These are phyloP conservation scores for Spodoptera litura DNA, from an alignment of 1,140 invertebrate species.

Conservation along the genomic window DNA sequence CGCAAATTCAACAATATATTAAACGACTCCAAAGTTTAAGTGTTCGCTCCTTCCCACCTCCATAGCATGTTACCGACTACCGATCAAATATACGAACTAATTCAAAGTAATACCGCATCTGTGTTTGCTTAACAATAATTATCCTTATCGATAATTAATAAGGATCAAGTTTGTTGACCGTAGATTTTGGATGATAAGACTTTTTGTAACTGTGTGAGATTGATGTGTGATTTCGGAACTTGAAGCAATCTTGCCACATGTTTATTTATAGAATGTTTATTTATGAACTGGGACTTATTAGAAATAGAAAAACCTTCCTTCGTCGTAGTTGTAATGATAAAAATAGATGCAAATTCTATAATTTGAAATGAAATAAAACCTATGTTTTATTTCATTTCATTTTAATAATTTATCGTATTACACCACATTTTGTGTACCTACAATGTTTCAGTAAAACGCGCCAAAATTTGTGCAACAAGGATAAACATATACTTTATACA, in stretches of 20 bases:
- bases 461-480: too few species aligned
- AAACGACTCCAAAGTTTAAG: slow-evolving; percentile 46
- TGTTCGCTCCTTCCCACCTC: slow-evolving; percentile 50
- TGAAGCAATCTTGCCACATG: slow-evolving; percentile 16
- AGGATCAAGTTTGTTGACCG: slow-evolving; percentile 2
- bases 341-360: too few species aligned
- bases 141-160: slow-evolving; percentile 1
- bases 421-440: too few species aligned
- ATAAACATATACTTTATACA: too few species aligned
- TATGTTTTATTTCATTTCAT: background rate
- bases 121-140: slow-evolving; percentile 36
- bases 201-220: background rate
- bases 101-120: slow-evolving; percentile 59
- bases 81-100: slow-evolving; percentile 66
- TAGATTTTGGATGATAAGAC: background rate
- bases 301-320: too few species aligned
- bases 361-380: too few species aligned
- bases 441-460: too few species aligned
- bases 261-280: too few species aligned
- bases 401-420: too few species aligned
- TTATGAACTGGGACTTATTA: too few species aligned
- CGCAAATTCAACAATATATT: too few species aligned
- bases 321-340: too few species aligned
- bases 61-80: slow-evolving; percentile 66
- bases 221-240: background rate